phyloP scores from a whole-genome alignment of 1,140 invertebrate genomes.

The Bemisia tabaci region DNA sequence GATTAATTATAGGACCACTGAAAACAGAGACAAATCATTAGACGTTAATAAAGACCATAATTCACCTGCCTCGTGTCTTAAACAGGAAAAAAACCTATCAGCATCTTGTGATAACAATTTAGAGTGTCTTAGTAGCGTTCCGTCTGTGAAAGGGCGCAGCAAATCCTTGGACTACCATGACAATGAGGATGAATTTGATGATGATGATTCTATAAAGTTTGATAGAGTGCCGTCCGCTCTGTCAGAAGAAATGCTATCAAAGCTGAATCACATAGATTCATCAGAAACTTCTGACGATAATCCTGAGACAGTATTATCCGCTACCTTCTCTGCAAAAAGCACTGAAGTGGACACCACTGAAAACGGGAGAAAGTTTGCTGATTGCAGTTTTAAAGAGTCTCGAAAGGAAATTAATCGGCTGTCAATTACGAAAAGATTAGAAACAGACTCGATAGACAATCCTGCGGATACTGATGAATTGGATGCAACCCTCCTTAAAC shows the following conservation, averaged over 20 bases:
- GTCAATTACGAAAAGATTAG: not conserved
- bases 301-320: conserved; percentile 17
- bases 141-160: not conserved
- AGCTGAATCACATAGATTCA: conserved; percentile 63
- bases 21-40: not conserved
- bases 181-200: not conserved
- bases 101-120: not conserved
- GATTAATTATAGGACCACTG: not conserved
- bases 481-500: not conserved
- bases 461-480: not conserved
- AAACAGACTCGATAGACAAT: not conserved
- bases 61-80: not conserved
- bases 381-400: not conserved
- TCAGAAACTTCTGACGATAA: conserved; percentile 54
- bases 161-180: not conserved
- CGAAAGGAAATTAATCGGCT: not conserved
- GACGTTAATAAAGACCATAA: not conserved
- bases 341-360: not conserved
- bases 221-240: conserved; percentile 34
- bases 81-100: not conserved
- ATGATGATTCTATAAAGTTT: not conserved
- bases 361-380: not conserved
- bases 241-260: conserved; percentile 29
- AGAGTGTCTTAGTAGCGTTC: not conserved
- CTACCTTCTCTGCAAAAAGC: not conserved